Base-by-base conservation (phyloP, 30 jellyfish, hydroid and myxozoan species). In the Hydractinia symbiolongicarpus region DNA sequence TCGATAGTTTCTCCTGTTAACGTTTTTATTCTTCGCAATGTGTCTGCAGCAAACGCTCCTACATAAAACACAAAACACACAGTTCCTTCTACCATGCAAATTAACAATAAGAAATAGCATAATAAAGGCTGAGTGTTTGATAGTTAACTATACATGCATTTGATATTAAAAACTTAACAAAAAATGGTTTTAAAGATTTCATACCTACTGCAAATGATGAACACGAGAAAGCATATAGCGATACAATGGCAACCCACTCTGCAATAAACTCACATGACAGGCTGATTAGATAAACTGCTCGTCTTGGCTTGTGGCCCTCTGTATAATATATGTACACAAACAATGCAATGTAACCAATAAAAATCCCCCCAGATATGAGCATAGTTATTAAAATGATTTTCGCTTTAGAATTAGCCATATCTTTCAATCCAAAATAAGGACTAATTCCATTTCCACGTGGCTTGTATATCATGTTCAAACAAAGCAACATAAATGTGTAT, bases 31-130 rank as follows among this genome's bases (percentile, higher is more conserved):
- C 96, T 82, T 19, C 83, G 82, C 51, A 60, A 69, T 61, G 89
- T 67, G 66, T 88, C 96, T 5, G 56, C 56, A n/a, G 94, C 87
- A 80, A 88, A 88, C 5, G 96, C 58, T 7, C 90, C 96, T 88
- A 64, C 40, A 13, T 30, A 58, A 16, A 11, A 58, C 69, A 58
- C 69, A 58, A 58, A 58, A 58, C 69, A 58, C 3, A 11, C 19
- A 58, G 15, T 11, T 58, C 69, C 19, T 58, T 58, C 19, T 30
- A 30, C 44, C 2, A 30, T 30, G 2, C 44, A 30, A 30, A 30
- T 30, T 30, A 30, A 30, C 44, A 30, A 0, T 30, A 30, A 30
- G 44, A 30, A 30, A 30, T 30, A 2, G 44, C 44, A 30, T 2
- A 30, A 30, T 30, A 30, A 2, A 30, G 2, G 44, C 44, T 30